phyloP scores from a whole-genome alignment of 2,888 invertebrate genomes.

The Notodonta ziczac region DNA sequence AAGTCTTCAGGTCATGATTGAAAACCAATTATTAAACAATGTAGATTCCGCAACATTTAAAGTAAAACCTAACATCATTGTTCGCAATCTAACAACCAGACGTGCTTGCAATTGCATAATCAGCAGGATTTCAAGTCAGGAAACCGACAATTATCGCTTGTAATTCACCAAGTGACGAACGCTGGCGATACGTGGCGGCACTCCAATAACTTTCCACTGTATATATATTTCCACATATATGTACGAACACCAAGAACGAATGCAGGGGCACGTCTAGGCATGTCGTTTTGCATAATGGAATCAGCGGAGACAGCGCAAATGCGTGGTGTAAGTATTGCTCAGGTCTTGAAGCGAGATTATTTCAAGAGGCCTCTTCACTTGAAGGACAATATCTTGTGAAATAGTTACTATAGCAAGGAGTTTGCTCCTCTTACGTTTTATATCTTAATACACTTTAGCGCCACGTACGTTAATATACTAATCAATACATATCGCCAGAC shows the following conservation, averaged over 20 bases:
- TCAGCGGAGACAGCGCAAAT: slow-evolving; percentile 11
- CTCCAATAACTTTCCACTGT: slow-evolving; percentile 42
- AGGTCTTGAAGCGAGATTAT: neutral
- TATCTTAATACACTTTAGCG: too few relatives aligned
- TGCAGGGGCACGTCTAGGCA: slow-evolving; percentile 42
- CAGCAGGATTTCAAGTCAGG: slow-evolving; percentile 12
- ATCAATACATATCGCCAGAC: too few relatives aligned
- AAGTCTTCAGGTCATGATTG: too few relatives aligned
- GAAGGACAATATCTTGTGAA: too few relatives aligned
- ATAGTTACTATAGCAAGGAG: too few relatives aligned
- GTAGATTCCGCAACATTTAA: neutral
- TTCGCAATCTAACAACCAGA: neutral
- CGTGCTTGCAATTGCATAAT: neutral
- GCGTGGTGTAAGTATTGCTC: neutral
- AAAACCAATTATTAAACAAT: too few relatives aligned
- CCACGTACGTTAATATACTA: too few relatives aligned
- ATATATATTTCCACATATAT: slow-evolving; percentile 5
- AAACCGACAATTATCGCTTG: slow-evolving; percentile 19
- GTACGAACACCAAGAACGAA: slow-evolving; percentile 22
- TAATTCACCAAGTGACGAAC: slow-evolving; percentile 19
- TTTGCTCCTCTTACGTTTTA: too few relatives aligned
- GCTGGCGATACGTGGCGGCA: slow-evolving; percentile 21
- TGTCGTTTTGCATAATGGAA: slow-evolving; percentile 41
- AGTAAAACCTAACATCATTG: neutral
- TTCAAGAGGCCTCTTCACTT: too few relatives aligned